These are phyloP conservation scores for Artibeus jamaicensis DNA, from an alignment of 2,797 vertebrate genomes.

Conservation along the genomic window DNA sequence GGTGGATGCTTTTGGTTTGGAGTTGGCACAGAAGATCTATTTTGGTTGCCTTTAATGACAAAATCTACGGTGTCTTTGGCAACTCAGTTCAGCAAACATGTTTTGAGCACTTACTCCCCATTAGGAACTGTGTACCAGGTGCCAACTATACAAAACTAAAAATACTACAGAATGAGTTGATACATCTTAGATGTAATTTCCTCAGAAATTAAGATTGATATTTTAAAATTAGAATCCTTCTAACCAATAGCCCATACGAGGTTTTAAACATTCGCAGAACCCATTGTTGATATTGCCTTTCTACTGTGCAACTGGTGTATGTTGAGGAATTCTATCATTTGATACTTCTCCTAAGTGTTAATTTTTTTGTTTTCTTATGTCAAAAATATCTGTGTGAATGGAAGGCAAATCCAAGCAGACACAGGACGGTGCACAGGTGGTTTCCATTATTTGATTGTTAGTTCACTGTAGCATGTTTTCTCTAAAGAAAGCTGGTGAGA, in stretches of 20 bases:
- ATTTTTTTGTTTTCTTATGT: background rate
- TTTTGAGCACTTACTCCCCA: background rate
- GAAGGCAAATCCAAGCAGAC: background rate
- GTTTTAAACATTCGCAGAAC: background rate
- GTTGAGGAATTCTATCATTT: background rate
- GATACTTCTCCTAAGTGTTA: background rate
- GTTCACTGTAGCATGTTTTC: background rate
- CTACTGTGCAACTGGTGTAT: background rate
- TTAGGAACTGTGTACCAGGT: background rate
- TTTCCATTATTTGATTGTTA: slow-evolving; percentile 9
- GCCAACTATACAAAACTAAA: background rate
- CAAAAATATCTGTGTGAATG: background rate
- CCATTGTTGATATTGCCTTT: background rate
- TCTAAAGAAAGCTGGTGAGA: background rate
- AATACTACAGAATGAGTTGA: background rate
- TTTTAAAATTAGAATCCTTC: background rate
- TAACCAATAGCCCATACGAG: background rate
- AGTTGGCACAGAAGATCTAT: background rate
- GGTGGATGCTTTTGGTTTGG: background rate
- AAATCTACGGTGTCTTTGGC: background rate
- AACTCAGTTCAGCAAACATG: background rate
- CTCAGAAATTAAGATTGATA: background rate
- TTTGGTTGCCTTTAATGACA: background rate
- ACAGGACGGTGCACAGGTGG: background rate
- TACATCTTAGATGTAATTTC: background rate